Conservation (phyloP, 2,113 vertebrate species). For the Excalfactoria chinensis region DNA sequence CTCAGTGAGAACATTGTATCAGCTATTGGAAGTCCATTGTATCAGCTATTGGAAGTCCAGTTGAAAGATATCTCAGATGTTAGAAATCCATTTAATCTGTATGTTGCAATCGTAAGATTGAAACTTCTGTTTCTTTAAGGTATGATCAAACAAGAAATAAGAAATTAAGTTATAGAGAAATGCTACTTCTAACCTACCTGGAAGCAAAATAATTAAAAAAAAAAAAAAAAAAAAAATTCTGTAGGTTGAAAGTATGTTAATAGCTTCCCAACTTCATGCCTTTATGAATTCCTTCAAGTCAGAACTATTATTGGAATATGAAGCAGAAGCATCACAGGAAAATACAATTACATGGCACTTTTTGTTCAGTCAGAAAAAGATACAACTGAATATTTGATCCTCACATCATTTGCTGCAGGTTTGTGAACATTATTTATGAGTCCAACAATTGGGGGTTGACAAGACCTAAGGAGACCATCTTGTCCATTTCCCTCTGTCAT, state of each 20-base stretch:
- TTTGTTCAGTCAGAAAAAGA: neutral
- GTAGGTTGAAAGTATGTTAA: neutral
- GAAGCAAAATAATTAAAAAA: neutral
- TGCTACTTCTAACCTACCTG: neutral
- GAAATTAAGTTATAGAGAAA: neutral
- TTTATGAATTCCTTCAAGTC: neutral
- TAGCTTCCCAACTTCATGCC: neutral
- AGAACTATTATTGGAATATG: neutral
- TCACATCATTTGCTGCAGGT: neutral
- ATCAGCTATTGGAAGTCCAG: neutral
- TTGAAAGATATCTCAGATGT: neutral
- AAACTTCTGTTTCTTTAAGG: neutral
- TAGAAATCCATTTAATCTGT: neutral
- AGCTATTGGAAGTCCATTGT: neutral
- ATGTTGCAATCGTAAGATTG: accelerated
- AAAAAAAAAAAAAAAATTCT: neutral
- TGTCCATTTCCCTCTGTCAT: neutral
- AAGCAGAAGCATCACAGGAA: neutral
- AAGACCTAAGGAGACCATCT: neutral
- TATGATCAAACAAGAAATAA: neutral
- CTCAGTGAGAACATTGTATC: neutral
- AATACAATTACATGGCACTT: neutral
- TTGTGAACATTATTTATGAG: neutral
- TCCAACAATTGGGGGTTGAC: accelerated
- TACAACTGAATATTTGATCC: neutral